Evolutionary conservation across 2,797 vertebrate species (phyloP), one percentile per base, ranked within the genome.

Genomic region (Synanceia verrucosa): DNA sequence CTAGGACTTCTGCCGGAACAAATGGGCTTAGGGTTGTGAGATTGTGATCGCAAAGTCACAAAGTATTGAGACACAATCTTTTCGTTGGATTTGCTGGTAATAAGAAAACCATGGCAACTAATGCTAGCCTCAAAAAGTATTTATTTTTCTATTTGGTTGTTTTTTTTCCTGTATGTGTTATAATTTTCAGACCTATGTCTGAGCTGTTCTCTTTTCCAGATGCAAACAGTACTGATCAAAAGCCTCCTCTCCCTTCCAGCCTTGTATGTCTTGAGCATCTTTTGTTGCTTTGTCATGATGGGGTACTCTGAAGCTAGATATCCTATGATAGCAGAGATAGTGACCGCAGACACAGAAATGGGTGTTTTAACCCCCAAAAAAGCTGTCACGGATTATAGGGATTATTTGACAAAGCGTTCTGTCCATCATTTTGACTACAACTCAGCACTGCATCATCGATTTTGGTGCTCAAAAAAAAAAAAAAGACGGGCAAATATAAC

Each of bases 361-460:
- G 41, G 29, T 48, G 60, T 62, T 71, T 53, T 65, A 73, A 19
- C 64, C 37, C 55, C 36, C 34, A 69, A 60, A 68, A 70, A 68
- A 81, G 64, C 69, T 71, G 76, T 78, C 79, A 74, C 64, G 74
- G 86, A 88, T 89, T 86, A 83, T 37, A 73, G 39, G 70, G 79
- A 82, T 87, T 90, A 88, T 84, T 85, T 87, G 76, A 82, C 70
- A 73, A 69, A 71, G 70, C 77, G 59, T 70, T 84, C 13, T 11
- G 58, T 31, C 55, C 57, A 73, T 65, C 29, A 51, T 81, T 85
- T 82, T 71, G 62, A 80, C 53, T 63, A 48, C 50, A 82, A 77
- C 65, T 84, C 83, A 81, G 86, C 77, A 81, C 77, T 85, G 78
- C 39, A 19, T 88, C 81, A 81, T 89, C 63, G 70, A 82, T 90